phyloP scores from a whole-genome alignment of 2,888 invertebrate genomes.

The Chelonus formosanus region DNA sequence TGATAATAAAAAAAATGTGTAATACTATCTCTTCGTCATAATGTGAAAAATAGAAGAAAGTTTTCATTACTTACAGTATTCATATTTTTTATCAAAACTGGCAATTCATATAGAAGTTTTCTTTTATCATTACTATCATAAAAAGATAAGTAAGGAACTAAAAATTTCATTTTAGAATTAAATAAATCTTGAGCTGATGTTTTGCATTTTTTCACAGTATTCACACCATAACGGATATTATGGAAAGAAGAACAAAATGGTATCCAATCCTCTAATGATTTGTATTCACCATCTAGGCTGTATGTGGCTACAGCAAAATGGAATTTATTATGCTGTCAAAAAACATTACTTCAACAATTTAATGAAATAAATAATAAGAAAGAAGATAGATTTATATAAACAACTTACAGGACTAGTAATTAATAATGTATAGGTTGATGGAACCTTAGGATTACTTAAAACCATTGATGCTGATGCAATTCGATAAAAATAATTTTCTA shows the following conservation, averaged over 20 bases:
- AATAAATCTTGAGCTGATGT: slow-evolving; percentile 61
- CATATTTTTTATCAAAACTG: slow-evolving; percentile 68
- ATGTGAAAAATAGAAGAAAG: too few relatives aligned
- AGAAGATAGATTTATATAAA: neutral
- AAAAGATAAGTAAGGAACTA: slow-evolving; percentile 68
- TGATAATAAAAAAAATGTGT: too few relatives aligned
- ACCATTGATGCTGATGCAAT: slow-evolving; percentile 62
- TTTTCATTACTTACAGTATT: slow-evolving; percentile 47
- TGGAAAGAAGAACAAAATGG: slow-evolving; percentile 55
- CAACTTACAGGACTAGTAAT: slow-evolving; percentile 59
- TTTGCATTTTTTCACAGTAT: slow-evolving; percentile 57
- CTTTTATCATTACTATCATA: slow-evolving; percentile 56
- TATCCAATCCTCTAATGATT: slow-evolving; percentile 57
- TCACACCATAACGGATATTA: slow-evolving; percentile 64
- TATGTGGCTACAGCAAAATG: slow-evolving; percentile 65
- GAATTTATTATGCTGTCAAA: slow-evolving; percentile 58
- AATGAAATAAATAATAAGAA: slow-evolving; percentile 9
- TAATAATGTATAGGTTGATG: slow-evolving; percentile 64
- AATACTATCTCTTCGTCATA: too few relatives aligned
- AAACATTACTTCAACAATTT: too few relatives aligned
- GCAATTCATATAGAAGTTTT: slow-evolving; percentile 67
- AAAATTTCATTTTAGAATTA: slow-evolving; percentile 64
- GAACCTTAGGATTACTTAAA: slow-evolving; percentile 64
- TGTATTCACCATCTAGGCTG: slow-evolving; percentile 62
- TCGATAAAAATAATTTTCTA: slow-evolving; percentile 65